Conservation (phyloP, 2,113 vertebrate species). For the Hippocampus guttulatus region DNA sequence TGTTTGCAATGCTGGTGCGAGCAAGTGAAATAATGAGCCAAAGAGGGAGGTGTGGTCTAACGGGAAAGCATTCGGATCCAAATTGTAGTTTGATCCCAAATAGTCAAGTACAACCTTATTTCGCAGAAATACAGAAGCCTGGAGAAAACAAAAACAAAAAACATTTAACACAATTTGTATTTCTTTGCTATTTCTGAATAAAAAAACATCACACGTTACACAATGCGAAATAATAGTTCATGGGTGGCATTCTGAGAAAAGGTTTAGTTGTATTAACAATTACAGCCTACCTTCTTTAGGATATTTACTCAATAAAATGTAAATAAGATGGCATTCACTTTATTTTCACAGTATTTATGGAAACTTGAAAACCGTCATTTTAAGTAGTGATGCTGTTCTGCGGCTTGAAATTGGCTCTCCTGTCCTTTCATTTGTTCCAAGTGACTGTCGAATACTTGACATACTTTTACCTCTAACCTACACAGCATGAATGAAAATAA, state of each 20-base stretch:
- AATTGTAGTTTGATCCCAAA: not conserved
- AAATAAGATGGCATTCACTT: not conserved
- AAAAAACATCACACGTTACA: not conserved
- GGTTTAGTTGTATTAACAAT: not conserved
- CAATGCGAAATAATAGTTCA: not conserved
- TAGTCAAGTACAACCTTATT: not conserved
- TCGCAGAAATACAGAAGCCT: not conserved
- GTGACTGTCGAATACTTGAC: not conserved
- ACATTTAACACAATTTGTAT: not conserved
- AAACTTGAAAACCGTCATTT: not conserved
- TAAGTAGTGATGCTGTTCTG: not conserved
- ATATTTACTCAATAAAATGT: not conserved
- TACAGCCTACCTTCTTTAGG: not conserved
- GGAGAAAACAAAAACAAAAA: not conserved
- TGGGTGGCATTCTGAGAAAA: not conserved
- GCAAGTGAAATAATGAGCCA: conserved; percentile 5
- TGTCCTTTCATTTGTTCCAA: not conserved
- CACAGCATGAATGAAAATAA: not conserved
- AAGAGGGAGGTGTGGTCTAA: conserved; percentile 6
- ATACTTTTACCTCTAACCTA: not conserved
- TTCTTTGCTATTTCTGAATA: not conserved
- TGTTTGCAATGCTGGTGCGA: not conserved
- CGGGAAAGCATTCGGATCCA: not conserved
- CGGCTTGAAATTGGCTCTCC: not conserved
- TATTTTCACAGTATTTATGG: not conserved